Conservation (phyloP, 2,797 vertebrate species). For the Peromyscus aztecus region DNA sequence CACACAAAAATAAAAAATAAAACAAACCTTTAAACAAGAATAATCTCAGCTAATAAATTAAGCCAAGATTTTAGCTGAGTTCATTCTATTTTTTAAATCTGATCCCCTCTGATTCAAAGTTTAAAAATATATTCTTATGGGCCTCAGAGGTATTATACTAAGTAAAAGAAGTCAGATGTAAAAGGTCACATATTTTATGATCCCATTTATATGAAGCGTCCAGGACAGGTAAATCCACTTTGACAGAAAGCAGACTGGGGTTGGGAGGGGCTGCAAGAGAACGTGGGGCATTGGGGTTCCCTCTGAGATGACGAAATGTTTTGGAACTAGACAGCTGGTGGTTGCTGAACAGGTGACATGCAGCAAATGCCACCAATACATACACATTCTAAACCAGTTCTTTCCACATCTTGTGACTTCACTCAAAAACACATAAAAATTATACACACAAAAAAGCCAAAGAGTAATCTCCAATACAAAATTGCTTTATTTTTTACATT, state of each 20-base stretch:
- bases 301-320: background rate
- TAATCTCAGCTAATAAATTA: background rate
- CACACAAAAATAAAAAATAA: background rate
- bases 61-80: background rate
- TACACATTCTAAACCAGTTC: background rate
- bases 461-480: background rate
- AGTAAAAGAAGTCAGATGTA: background rate
- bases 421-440: background rate
- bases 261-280: background rate
- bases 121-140: conserved; percentile 10
- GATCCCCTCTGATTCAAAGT: conserved; percentile 27
- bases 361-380: background rate
- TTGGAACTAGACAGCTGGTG: background rate
- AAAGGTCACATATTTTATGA: background rate
- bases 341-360: background rate
- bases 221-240: background rate
- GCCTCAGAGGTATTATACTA: background rate
- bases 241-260: background rate
- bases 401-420: background rate
- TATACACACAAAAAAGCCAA: background rate
- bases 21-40: background rate
- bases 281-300: too few relatives aligned
- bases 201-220: background rate
- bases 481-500: background rate
- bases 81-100: conserved; percentile 37